phyloP scores from a whole-genome alignment of 2,888 invertebrate species.

The Helleia helle region DNA sequence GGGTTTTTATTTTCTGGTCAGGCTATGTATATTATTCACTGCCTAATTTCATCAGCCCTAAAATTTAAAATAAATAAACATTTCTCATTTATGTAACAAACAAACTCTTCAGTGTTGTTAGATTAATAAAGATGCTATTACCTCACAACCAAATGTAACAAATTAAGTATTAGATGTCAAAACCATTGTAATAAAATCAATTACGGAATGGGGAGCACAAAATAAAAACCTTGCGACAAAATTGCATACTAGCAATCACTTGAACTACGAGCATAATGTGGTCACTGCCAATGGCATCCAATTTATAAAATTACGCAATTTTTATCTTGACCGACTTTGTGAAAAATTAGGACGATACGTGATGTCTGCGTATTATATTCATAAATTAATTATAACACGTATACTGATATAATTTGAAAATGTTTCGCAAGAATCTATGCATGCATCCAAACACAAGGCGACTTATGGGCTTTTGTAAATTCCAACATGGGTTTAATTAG shows the following conservation, averaged over 20 bases:
- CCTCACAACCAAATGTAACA: too few relatives aligned
- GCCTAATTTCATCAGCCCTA: too few relatives aligned
- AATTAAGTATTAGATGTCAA: too few relatives aligned
- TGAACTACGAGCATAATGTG: slow-evolving; percentile 19
- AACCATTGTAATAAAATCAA: too few relatives aligned
- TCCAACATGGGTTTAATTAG: slow-evolving; percentile 26
- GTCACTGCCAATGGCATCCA: slow-evolving; percentile 34
- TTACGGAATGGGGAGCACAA: slow-evolving; percentile 16
- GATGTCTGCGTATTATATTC: slow-evolving; percentile 21
- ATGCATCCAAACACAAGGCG: slow-evolving; percentile 18
- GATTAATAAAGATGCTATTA: too few relatives aligned
- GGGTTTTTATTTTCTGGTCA: too few relatives aligned
- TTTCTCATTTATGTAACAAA: too few relatives aligned
- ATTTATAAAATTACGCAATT: slow-evolving; percentile 38
- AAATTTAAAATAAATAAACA: too few relatives aligned
- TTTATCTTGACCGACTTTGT: slow-evolving; percentile 45
- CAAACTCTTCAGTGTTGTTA: too few relatives aligned
- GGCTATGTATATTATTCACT: too few relatives aligned
- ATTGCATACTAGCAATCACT: slow-evolving; percentile 19
- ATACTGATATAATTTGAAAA: slow-evolving; percentile 13
- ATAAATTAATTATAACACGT: slow-evolving; percentile 20
- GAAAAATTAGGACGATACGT: slow-evolving; percentile 38
- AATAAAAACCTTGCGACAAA: slow-evolving; percentile 31
- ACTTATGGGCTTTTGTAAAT: slow-evolving; percentile 16
- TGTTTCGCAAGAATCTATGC: slow-evolving; percentile 14